These are phyloP conservation scores for Eulemur rufifrons DNA, from an alignment of 2,113 vertebrate genomes.

Conservation along the genomic window DNA sequence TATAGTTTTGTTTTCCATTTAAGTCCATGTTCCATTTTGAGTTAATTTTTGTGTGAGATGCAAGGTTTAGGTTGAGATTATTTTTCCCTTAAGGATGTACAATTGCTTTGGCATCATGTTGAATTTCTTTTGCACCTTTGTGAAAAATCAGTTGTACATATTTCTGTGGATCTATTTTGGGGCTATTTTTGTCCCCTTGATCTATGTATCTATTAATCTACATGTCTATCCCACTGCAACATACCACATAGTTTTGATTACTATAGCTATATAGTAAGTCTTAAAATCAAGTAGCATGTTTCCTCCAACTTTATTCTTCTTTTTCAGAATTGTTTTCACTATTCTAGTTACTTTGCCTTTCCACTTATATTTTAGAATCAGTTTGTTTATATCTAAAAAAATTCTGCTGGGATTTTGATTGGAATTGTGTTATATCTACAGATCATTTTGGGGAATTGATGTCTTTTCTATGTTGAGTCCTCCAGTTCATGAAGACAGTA, in stretches of 20 bases:
- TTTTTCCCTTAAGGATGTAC: neutral
- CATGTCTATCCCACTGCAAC: neutral
- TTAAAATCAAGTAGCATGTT: constrained; percentile 3
- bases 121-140: constrained; percentile 42
- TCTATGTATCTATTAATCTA: neutral
- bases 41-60: constrained; percentile 5
- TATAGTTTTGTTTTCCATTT: constrained; percentile 12
- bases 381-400: constrained; percentile 39
- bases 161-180: neutral
- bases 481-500: neutral
- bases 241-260: neutral
- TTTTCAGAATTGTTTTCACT: constrained; percentile 20
- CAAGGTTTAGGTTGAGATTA: neutral
- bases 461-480: neutral
- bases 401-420: neutral
- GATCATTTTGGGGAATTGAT: neutral
- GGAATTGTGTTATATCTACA: neutral
- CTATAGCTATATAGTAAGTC: neutral
- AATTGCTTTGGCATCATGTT: neutral
- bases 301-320: neutral
- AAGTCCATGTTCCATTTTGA: neutral
- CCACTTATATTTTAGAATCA: neutral
- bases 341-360: neutral
- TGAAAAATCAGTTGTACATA: neutral
- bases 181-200: constrained; percentile 5